These are phyloP conservation scores for Oxycera nigricornis DNA, from an alignment of 2,888 invertebrate species.

Conservation along the genomic window DNA sequence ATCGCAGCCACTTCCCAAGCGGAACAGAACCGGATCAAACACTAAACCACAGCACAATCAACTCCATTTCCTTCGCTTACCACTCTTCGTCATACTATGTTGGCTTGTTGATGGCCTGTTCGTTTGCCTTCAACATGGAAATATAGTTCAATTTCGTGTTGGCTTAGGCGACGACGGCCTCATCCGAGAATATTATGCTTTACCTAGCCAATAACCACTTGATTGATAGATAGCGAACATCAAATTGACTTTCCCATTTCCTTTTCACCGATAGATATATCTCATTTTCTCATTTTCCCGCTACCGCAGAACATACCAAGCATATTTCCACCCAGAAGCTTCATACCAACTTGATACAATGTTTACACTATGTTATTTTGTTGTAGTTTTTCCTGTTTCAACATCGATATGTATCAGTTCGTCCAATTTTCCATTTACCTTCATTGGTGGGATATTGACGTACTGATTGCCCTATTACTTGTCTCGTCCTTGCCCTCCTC, in stretches of 20 bases:
- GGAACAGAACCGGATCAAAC: conserved; percentile 9
- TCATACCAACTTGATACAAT: not conserved
- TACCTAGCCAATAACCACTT: not conserved
- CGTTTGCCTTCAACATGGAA: too few relatives aligned
- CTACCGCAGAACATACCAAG: too few relatives aligned
- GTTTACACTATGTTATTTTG: not conserved
- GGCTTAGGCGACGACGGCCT: too few relatives aligned
- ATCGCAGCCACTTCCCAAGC: conserved; percentile 1
- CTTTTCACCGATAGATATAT: conserved; percentile 21
- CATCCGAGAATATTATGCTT: not conserved
- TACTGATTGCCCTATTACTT: conserved; percentile 33
- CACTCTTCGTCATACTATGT: too few relatives aligned
- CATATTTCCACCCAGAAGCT: not conserved
- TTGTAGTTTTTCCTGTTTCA: not conserved
- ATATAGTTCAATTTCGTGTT: too few relatives aligned
- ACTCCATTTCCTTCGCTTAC: not conserved
- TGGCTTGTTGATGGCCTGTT: too few relatives aligned
- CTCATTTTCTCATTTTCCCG: conserved; percentile 5
- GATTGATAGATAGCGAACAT: conserved; percentile 17
- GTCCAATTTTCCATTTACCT: conserved; percentile 21
- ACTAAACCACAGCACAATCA: not conserved
- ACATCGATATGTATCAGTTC: not conserved
- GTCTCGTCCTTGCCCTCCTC: not conserved
- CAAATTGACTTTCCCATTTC: conserved; percentile 25
- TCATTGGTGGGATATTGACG: conserved; percentile 4